Evolutionary conservation across 2,113 vertebrate species (phyloP).

Genomic region (Paradoxurus hermaphroditus): DNA sequence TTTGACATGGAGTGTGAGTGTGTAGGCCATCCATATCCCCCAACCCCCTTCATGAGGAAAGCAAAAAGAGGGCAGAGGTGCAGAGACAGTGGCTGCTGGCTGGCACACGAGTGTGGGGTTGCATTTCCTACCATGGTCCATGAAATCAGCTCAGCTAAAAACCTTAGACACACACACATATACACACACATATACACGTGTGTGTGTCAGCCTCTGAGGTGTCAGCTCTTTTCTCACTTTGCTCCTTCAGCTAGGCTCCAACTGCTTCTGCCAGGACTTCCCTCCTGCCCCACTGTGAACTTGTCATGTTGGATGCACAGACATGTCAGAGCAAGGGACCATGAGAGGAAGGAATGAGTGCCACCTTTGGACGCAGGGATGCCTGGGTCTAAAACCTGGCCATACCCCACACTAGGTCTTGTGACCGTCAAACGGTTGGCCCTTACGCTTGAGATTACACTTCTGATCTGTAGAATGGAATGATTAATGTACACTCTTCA

Average conservation of each 20-base stretch:
- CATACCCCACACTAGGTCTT: not conserved
- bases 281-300: not conserved
- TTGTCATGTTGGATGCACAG: not conserved
- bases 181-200: not conserved
- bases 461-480: not conserved
- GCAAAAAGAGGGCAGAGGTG: not conserved
- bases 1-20: not conserved
- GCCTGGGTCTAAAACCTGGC: not conserved
- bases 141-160: not conserved
- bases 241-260: not conserved
- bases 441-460: not conserved
- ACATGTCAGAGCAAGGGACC: not conserved
- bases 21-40: not conserved
- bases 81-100: not conserved
- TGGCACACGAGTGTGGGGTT: not conserved
- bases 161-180: too few species aligned
- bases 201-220: not conserved
- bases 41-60: not conserved
- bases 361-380: not conserved
- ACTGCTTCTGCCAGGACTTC: not conserved
- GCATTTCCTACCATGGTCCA: not conserved
- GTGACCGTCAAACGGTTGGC: not conserved
- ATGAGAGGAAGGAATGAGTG: not conserved
- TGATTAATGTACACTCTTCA: not conserved
- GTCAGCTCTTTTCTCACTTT: not conserved